Evolutionary conservation across 2,888 invertebrate species (phyloP), one percentile per base, ranked within the genome.

Genomic region (Cloeon dipterum): DNA sequence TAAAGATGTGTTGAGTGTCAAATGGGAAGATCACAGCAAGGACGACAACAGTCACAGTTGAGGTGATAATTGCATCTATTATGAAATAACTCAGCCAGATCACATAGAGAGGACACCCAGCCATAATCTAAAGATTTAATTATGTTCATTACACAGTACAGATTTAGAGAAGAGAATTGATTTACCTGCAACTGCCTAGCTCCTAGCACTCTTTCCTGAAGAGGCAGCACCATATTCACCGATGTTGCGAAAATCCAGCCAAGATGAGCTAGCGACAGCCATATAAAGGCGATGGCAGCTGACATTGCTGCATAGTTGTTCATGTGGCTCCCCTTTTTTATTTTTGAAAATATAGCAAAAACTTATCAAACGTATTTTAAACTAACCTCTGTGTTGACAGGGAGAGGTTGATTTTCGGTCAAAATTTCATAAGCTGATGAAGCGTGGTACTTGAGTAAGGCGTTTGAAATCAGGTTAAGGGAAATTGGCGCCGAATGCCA

Each of bases 41-140:
- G 10, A n/a, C n/a, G 8, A 23, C 8, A n/a, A 23, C 34, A 5
- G 42, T 1, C 8, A 45, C 17, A 34, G 43, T 52, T 5, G 58
- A 17, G 1, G 58, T 1, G 5, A 61, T 25, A n/a, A 23, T 10
- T 25, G 23, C 46, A 53, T 81, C 78, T 46, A 64, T 63, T 1
- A 60, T 3, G 34, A 69, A 65, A 36, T 65, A 66, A 4, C 65
- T 56, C 3, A 59, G 26, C 81, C 81, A 82, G 52, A 73, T 74
- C 5, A 62, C 53, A 10, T 53, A 45, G 1, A 66, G 58, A 1
- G 67, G 57, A 20, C 74, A 65, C 3, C 76, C 73, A 1, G 69
- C 61, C 69, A 75, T 68, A 18, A 66, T 52, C 25, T 23, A 25
- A n/a, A n/a, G n/a, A n/a, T n/a, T n/a, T n/a, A n/a, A n/a, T n/a